Evolutionary conservation across 1,140 invertebrate genomes (phyloP).

Genomic region (Bacillus rossius): DNA sequence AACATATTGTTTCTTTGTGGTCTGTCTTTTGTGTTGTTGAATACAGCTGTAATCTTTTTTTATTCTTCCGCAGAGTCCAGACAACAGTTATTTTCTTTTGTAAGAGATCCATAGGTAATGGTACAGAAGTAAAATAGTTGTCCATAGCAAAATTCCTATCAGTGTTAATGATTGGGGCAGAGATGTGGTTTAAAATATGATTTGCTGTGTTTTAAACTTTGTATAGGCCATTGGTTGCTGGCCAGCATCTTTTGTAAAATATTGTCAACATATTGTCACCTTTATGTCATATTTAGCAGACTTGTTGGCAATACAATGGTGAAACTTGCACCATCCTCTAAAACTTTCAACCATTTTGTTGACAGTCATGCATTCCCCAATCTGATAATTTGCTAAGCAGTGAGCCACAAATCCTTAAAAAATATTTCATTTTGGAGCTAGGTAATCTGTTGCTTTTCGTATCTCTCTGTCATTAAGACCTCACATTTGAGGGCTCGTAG

Average conservation of each 20-base stretch:
- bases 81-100: background rate
- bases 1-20: background rate
- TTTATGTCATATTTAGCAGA: slow-evolving; percentile 43
- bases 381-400: background rate
- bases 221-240: slow-evolving; percentile 2
- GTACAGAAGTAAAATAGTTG: background rate
- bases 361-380: slow-evolving; percentile 1
- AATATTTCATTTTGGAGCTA: slow-evolving; percentile 1
- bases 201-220: slow-evolving; percentile 8
- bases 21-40: background rate
- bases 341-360: slow-evolving; percentile 30
- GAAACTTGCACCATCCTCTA: slow-evolving; percentile 37
- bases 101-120: background rate
- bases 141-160: slow-evolving; percentile 1
- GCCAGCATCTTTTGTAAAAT: slow-evolving; percentile 32
- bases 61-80: slow-evolving; percentile 2
- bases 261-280: slow-evolving; percentile 32
- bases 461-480: background rate
- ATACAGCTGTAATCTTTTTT: background rate
- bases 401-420: slow-evolving; percentile 4
- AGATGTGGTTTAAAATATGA: slow-evolving; percentile 1
- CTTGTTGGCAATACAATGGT: slow-evolving; percentile 42
- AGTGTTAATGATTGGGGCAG: background rate
- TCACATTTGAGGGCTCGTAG: slow-evolving; percentile 3
- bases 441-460: background rate